Evolutionary conservation across 2,888 invertebrate species (phyloP).

Genomic region (Tetranychus piercei): DNA sequence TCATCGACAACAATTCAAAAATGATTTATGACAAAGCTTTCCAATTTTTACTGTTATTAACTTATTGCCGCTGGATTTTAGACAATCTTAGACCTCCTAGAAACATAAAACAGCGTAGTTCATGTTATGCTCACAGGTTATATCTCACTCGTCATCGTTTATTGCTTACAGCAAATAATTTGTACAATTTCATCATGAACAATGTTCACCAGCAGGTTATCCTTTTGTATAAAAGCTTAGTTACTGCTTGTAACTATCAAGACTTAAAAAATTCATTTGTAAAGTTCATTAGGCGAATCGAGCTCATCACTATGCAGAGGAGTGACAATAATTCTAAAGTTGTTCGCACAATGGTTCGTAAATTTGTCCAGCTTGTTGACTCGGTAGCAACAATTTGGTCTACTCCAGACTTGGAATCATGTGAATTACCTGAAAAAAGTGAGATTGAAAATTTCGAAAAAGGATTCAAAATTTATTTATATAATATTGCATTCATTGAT

Average conservation of each 20-base stretch:
- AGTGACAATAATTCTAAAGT: neutral
- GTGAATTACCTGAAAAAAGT: neutral
- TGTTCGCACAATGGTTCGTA: neutral
- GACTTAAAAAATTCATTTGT: neutral
- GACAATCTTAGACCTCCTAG: neutral
- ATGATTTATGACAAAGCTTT: constrained; percentile 4
- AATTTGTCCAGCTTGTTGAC: neutral
- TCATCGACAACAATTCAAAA: neutral
- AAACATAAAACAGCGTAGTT: neutral
- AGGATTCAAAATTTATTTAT: neutral
- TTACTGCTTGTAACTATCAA: neutral
- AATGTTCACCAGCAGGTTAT: neutral
- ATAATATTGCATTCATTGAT: neutral
- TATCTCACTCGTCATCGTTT: neutral
- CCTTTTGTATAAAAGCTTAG: neutral
- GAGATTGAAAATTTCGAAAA: constrained; percentile 6
- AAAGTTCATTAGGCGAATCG: neutral
- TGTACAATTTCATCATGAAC: constrained; percentile 10
- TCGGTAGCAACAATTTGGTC: neutral
- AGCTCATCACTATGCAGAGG: neutral
- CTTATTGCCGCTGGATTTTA: neutral
- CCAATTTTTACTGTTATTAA: neutral
- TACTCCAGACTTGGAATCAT: neutral
- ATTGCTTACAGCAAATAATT: neutral
- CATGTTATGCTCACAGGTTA: neutral